phyloP scores from a whole-genome alignment of 2,797 vertebrate genomes.

The Schizopygopsis malacanthus region DNA sequence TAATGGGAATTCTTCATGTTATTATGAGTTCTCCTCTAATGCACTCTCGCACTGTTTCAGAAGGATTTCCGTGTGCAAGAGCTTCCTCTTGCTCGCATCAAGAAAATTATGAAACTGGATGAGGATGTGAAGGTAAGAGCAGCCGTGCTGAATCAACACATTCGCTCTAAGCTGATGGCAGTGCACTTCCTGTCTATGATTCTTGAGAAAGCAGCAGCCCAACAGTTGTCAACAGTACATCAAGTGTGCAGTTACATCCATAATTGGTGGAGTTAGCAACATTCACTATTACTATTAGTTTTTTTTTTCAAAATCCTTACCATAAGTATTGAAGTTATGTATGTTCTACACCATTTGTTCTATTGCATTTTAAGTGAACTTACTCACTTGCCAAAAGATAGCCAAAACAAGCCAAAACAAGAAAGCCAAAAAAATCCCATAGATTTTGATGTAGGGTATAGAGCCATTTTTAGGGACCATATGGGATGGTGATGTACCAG shows the following conservation, averaged over 20 bases:
- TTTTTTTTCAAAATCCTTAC: not conserved
- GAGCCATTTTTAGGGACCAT: too few species aligned
- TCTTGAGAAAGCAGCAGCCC: slow-evolving; percentile 23
- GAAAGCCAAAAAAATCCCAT: not conserved
- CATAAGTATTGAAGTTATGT: too few species aligned
- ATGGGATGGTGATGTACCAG: too few species aligned
- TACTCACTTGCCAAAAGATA: too few species aligned
- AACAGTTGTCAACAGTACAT: not conserved
- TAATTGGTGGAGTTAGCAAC: slow-evolving; percentile 7
- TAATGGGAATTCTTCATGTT: not conserved
- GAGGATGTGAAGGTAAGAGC: slow-evolving; percentile 95
- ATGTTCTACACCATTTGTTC: too few species aligned
- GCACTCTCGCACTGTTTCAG: slow-evolving; percentile 76
- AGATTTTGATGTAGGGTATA: too few species aligned
- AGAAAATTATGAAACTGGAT: slow-evolving; percentile 99
- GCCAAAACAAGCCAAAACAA: not conserved
- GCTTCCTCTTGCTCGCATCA: slow-evolving; percentile 95
- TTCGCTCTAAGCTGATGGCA: slow-evolving; percentile 38
- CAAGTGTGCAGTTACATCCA: not conserved
- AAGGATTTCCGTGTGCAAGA: slow-evolving; percentile 99
- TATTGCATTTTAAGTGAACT: too few species aligned
- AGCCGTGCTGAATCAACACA: slow-evolving; percentile 39
- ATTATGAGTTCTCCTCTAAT: slow-evolving; percentile 42
- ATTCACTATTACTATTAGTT: not conserved
- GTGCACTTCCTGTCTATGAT: slow-evolving; percentile 34